These are phyloP conservation scores for Prochilodus magdalenae DNA, from an alignment of 2,113 vertebrate genomes.

Conservation along the genomic window DNA sequence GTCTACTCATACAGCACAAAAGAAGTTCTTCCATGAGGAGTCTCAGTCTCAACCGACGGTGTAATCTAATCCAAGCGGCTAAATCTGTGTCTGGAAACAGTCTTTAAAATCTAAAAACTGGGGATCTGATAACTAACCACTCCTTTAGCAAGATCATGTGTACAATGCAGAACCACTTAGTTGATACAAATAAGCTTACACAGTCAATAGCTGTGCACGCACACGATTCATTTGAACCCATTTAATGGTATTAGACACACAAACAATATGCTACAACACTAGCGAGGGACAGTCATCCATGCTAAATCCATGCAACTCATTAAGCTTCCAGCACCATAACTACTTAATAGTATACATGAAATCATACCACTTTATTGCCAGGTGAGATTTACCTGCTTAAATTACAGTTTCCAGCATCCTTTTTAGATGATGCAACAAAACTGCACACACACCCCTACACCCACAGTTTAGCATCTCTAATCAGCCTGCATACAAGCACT, in stretches of 20 bases:
- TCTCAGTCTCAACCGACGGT: neutral
- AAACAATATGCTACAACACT: too few relatives aligned
- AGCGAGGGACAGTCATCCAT: too few relatives aligned
- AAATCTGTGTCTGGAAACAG: neutral
- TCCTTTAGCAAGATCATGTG: neutral
- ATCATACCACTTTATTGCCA: too few relatives aligned
- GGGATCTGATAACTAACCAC: neutral
- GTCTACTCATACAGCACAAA: neutral
- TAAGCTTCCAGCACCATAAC: too few relatives aligned
- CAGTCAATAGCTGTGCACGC: neutral
- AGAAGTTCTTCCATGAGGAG: neutral
- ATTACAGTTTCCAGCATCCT: too few relatives aligned
- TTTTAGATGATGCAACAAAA: too few relatives aligned
- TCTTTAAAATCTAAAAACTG: neutral
- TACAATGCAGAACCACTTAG: neutral
- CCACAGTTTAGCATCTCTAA: too few relatives aligned
- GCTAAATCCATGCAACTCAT: too few relatives aligned
- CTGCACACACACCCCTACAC: too few relatives aligned
- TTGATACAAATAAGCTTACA: neutral
- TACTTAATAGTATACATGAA: too few relatives aligned
- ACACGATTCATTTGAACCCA: neutral
- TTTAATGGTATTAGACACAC: neutral
- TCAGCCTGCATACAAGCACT: too few relatives aligned
- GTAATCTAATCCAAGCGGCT: slow-evolving; percentile 6
- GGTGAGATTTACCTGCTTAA: too few relatives aligned